These are phyloP conservation scores for Phalacrocorax carbo DNA, from an alignment of 2,113 vertebrate species.

Conservation along the genomic window DNA sequence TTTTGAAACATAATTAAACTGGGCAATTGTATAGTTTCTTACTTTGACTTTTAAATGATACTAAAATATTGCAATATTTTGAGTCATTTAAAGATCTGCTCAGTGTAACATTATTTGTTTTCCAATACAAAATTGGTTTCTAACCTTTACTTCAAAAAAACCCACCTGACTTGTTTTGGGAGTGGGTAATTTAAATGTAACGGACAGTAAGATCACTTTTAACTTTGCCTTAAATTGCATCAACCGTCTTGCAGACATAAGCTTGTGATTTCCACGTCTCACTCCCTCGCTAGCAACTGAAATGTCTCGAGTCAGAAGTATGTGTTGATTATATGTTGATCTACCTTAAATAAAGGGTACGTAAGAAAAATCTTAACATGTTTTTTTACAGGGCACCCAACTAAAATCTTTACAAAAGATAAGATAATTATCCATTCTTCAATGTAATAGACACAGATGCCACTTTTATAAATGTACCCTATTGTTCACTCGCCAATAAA, in stretches of 20 bases:
- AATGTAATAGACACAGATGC: slow-evolving; percentile 71
- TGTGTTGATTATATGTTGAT: slow-evolving; percentile 13
- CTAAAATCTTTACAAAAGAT: slow-evolving; percentile 78
- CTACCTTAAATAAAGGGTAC: slow-evolving; percentile 45
- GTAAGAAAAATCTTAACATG: slow-evolving; percentile 54
- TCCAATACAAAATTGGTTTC: background rate
- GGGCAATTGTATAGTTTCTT: slow-evolving; percentile 23
- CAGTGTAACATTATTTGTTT: background rate
- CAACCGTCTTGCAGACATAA: background rate
- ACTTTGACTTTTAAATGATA: slow-evolving; percentile 28
- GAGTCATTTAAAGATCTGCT: background rate
- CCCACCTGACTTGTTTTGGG: background rate
- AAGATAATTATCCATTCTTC: slow-evolving; percentile 70
- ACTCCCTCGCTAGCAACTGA: background rate
- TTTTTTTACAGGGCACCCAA: slow-evolving; percentile 64
- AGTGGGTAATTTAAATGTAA: background rate
- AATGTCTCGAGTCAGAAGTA: slow-evolving; percentile 1
- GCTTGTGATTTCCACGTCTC: background rate
- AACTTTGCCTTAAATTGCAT: background rate
- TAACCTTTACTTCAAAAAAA: background rate
- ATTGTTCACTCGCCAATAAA: slow-evolving; percentile 72
- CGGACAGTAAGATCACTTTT: background rate
- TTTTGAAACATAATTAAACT: slow-evolving; percentile 21
- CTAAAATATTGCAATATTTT: slow-evolving; percentile 21
- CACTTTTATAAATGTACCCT: slow-evolving; percentile 72